These are phyloP conservation scores for Papilio gigon DNA, from an alignment of 2,888 invertebrate species.

Conservation along the genomic window DNA sequence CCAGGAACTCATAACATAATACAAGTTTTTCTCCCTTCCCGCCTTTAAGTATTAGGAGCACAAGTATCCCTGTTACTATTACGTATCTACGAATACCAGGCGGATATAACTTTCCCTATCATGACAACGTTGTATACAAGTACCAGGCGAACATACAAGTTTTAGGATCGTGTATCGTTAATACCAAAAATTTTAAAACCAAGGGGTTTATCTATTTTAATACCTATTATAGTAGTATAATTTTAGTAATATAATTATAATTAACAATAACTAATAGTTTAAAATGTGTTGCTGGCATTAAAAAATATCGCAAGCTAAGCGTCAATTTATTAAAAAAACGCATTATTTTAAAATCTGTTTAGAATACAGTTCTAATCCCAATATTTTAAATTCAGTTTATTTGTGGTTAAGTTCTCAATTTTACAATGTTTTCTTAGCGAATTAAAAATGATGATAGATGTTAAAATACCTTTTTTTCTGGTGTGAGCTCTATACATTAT, in stretches of 20 bases:
- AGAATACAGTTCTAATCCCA: too few species aligned
- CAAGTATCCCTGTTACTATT: background rate
- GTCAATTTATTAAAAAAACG: too few species aligned
- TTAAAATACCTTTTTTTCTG: background rate
- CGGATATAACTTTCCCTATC: background rate
- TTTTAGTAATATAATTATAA: too few species aligned
- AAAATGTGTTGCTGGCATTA: constrained; percentile 37
- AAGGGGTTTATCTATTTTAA: too few species aligned
- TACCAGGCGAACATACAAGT: constrained; percentile 2
- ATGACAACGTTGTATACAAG: background rate
- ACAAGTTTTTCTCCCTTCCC: constrained; percentile 80
- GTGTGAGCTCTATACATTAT: background rate
- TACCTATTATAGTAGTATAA: too few species aligned
- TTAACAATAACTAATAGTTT: background rate
- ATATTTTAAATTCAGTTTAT: too few species aligned
- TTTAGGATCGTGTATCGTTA: too few species aligned
- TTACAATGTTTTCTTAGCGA: background rate
- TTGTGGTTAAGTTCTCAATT: too few species aligned
- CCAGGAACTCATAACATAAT: constrained; percentile 45
- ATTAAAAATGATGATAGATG: background rate
- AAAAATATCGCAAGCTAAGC: too few species aligned
- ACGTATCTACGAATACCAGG: background rate
- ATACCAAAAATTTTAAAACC: background rate
- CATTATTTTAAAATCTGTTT: too few species aligned
- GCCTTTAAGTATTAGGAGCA: constrained; percentile 66